Conservation (phyloP, 2,888 invertebrate genomes). For the Erebia palarica region DNA sequence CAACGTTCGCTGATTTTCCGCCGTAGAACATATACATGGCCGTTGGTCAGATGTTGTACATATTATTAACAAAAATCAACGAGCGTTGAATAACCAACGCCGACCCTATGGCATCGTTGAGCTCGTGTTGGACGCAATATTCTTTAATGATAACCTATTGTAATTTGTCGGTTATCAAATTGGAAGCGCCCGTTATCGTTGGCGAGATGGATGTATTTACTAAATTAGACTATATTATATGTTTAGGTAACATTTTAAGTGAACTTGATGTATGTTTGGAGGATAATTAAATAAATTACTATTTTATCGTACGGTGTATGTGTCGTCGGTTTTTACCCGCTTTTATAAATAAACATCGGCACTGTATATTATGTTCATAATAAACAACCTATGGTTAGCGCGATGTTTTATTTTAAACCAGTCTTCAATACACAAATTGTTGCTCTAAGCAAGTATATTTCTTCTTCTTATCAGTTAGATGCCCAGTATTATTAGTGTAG, state of each 20-base stretch:
- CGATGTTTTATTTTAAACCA: slow-evolving; percentile 36
- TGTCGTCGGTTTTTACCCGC: slow-evolving; percentile 77
- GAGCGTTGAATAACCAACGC: neutral
- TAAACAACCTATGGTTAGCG: slow-evolving; percentile 65
- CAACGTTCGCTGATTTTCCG: neutral
- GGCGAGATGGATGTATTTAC: slow-evolving; percentile 25
- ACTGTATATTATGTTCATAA: slow-evolving; percentile 82
- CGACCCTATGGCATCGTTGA: neutral
- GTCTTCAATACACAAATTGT: neutral
- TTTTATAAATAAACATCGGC: slow-evolving; percentile 79
- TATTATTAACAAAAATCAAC: neutral
- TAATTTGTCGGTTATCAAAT: neutral
- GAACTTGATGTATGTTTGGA: slow-evolving; percentile 53
- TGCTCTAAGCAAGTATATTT: neutral
- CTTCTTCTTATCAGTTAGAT: too few species aligned
- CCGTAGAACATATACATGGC: too few species aligned
- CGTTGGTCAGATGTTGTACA: neutral
- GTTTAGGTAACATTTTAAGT: slow-evolving; percentile 48
- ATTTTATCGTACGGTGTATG: slow-evolving; percentile 70
- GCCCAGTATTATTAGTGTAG: too few species aligned
- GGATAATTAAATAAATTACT: slow-evolving; percentile 56
- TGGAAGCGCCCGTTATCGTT: neutral
- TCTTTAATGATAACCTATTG: neutral
- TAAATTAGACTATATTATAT: slow-evolving; percentile 30
- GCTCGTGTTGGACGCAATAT: neutral